Conservation (phyloP, 1,140 invertebrate genomes). For the Rhizoglyphus robini region DNA sequence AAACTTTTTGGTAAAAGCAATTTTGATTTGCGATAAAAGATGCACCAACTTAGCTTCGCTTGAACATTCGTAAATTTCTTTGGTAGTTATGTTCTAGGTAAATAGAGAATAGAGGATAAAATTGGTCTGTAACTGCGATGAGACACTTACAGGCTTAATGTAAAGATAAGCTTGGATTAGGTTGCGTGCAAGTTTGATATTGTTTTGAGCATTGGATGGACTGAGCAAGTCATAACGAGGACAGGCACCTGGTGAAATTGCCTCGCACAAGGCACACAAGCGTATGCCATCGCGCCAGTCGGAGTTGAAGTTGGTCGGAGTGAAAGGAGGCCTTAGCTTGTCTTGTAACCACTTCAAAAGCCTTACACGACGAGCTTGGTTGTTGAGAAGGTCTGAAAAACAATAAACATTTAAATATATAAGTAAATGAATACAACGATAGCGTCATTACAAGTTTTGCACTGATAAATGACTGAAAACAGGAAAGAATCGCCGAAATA, state of each 20-base stretch:
- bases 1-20: not conserved
- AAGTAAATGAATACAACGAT: too few species aligned
- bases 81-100: constrained; percentile 17
- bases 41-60: constrained; percentile 20
- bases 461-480: not conserved
- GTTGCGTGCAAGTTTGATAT: constrained; percentile 33
- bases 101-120: too few species aligned
- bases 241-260: constrained; percentile 32
- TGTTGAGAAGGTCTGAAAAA: constrained; percentile 9
- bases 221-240: constrained; percentile 32
- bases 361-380: not conserved
- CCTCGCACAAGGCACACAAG: constrained; percentile 33
- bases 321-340: not conserved
- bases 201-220: constrained; percentile 32
- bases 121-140: too few species aligned
- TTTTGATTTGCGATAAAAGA: constrained; percentile 23
- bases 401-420: not conserved
- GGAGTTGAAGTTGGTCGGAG: constrained; percentile 16
- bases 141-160: constrained; percentile 31
- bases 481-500: not conserved
- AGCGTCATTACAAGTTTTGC: constrained; percentile 1
- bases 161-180: constrained; percentile 31
- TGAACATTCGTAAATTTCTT: constrained; percentile 24
- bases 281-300: constrained; percentile 34
- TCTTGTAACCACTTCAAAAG: constrained; percentile 19